Conservation (phyloP, 2,888 invertebrate genomes). For the Troilus luridus region DNA sequence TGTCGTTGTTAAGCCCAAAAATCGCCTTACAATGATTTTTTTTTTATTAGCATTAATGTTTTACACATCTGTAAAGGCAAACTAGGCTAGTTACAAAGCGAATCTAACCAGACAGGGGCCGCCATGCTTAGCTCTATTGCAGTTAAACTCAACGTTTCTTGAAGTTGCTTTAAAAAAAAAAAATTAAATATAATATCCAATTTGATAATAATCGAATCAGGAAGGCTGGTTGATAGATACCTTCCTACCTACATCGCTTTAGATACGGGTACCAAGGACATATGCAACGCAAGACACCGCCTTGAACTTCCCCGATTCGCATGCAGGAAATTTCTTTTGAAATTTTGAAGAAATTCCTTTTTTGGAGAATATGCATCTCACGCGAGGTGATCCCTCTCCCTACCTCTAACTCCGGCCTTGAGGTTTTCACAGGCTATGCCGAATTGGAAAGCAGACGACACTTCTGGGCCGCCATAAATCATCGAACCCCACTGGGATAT, state of each 20-base stretch:
- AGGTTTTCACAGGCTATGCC: neutral
- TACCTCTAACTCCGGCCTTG: neutral
- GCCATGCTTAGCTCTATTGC: too few relatives aligned
- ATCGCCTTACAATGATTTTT: too few relatives aligned
- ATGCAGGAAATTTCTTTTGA: neutral
- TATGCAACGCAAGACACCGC: neutral
- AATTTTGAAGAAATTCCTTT: neutral
- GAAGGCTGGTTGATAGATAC: neutral
- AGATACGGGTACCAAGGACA: neutral
- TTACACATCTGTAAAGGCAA: too few relatives aligned
- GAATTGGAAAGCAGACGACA: conserved; percentile 11
- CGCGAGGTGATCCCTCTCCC: neutral
- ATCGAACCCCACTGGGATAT: conserved; percentile 2
- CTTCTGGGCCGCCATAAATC: neutral
- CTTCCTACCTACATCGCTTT: neutral
- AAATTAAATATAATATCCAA: neutral
- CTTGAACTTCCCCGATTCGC: neutral
- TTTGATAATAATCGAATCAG: neutral
- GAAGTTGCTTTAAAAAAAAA: too few relatives aligned
- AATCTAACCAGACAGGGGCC: too few relatives aligned
- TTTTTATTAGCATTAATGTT: too few relatives aligned
- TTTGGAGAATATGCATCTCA: neutral
- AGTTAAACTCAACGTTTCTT: too few relatives aligned
- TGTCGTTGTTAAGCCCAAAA: too few relatives aligned
- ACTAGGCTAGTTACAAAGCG: too few relatives aligned